These are phyloP conservation scores for Pristionchus japonicus DNA, from an alignment of 2,888 invertebrate genomes.

Conservation along the genomic window DNA sequence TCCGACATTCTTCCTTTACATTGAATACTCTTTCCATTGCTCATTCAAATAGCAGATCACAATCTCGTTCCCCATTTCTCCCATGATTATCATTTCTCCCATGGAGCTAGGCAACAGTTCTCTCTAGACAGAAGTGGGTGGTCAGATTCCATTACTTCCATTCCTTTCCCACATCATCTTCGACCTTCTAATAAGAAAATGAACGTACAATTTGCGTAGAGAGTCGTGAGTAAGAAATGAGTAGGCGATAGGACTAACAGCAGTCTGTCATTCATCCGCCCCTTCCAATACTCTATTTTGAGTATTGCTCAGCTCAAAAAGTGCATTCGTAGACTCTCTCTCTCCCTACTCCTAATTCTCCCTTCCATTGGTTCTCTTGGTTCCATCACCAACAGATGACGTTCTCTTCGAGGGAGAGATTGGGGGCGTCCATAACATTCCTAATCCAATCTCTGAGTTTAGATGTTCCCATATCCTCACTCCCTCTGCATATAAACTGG, in stretches of 20 bases:
- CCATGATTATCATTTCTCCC: background rate
- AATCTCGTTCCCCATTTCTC: background rate
- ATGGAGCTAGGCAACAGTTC: background rate
- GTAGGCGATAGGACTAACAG: background rate
- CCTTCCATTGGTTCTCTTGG: background rate
- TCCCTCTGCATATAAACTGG: background rate
- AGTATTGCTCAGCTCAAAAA: background rate
- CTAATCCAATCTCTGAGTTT: background rate
- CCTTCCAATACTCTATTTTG: background rate
- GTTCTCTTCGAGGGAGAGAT: background rate
- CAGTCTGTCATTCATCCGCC: background rate
- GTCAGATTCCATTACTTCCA: background rate
- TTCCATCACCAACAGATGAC: too few relatives aligned
- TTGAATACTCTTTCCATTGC: background rate
- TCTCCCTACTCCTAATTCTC: background rate
- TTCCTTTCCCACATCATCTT: background rate
- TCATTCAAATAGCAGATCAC: background rate
- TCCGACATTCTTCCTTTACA: background rate
- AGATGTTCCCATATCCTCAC: background rate
- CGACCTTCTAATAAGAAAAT: background rate
- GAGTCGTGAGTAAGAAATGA: background rate
- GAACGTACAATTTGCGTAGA: background rate
- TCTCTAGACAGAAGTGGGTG: background rate
- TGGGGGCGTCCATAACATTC: background rate
- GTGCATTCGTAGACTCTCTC: background rate